A percentile compares a stretch with the other conserved stretches of the same genome.
These are phyloP conservation scores for mouse (Mus musculus) DNA, from an alignment of 2,113 vertebrate species.

Conservation along the genomic window GRCm39 chrX:168749501-168750000, in stretches of 20 bases:
- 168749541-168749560: neutral
- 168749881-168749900: neutral
- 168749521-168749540: neutral
- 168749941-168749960: neutral
- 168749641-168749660: neutral
- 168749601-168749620: conserved; percentile 12
- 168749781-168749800: neutral
- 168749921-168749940: neutral
- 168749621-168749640: neutral
- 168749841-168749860: neutral
- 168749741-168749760: neutral
- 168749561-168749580: neutral
- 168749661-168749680: neutral
- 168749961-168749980: neutral
- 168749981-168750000: neutral
- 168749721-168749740: neutral
- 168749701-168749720: neutral
- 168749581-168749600: neutral
- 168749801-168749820: neutral
- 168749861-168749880: neutral
- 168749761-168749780: neutral
- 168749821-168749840: neutral
- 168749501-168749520: conserved; percentile 21
- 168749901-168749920: neutral
- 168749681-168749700: neutral